These are phyloP conservation scores for Grammatotria lemairii DNA, from an alignment of 2,113 vertebrate species.

Conservation along the genomic window DNA sequence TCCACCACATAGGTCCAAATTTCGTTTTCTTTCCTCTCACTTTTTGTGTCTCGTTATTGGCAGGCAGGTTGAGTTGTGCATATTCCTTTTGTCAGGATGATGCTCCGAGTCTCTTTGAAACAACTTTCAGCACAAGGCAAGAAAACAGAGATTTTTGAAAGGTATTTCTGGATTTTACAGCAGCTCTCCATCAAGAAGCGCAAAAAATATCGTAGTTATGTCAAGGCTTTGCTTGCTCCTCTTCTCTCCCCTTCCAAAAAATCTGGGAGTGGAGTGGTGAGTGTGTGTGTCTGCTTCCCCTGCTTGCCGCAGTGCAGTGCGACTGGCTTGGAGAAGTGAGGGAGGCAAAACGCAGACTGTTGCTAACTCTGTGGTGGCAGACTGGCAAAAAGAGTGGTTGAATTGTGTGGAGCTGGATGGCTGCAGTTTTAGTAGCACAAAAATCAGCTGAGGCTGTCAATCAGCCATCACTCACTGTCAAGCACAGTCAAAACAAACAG, in stretches of 20 bases:
- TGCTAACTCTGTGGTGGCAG: slow-evolving; percentile 70
- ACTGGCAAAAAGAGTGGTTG: slow-evolving; percentile 57
- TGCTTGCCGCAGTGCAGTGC: slow-evolving; percentile 69
- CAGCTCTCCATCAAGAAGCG: neutral
- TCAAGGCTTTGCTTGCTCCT: slow-evolving; percentile 48
- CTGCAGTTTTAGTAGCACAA: neutral
- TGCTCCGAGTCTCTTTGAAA: slow-evolving; percentile 25
- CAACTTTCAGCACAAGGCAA: slow-evolving; percentile 35
- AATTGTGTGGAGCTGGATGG: slow-evolving; percentile 1
- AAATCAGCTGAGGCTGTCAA: slow-evolving; percentile 36
- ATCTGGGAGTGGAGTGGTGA: slow-evolving; percentile 60
- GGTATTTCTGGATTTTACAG: neutral
- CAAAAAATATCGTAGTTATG: neutral
- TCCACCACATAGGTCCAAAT: slow-evolving; percentile 49
- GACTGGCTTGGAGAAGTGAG: slow-evolving; percentile 70
- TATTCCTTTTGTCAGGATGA: slow-evolving; percentile 45
- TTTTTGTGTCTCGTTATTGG: slow-evolving; percentile 24
- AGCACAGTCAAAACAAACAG: neutral
- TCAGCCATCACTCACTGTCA: slow-evolving; percentile 41
- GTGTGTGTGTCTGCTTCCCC: slow-evolving; percentile 63
- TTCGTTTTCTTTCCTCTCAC: slow-evolving; percentile 21
- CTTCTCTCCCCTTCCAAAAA: slow-evolving; percentile 62
- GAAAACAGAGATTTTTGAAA: slow-evolving; percentile 15
- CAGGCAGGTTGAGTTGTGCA: neutral
- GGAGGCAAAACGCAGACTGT: slow-evolving; percentile 67